Evolutionary conservation across 2,888 invertebrate species (phyloP).

Genomic region (Petrophora chlorosata): DNA sequence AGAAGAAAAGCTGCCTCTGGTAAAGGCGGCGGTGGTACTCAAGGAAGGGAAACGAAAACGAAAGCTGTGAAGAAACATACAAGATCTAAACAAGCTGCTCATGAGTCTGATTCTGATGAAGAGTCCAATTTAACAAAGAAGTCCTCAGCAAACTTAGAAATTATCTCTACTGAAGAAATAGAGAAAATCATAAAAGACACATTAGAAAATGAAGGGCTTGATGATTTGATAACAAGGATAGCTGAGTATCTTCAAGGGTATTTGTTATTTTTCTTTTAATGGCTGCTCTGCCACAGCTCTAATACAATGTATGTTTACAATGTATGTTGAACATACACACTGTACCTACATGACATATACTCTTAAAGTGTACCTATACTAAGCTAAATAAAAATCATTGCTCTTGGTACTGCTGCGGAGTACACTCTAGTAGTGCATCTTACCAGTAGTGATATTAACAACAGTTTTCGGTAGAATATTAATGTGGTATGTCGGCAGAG

Average conservation of each 20-base stretch:
- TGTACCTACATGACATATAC: too few species aligned
- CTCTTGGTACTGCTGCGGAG: too few species aligned
- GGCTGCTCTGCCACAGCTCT: too few species aligned
- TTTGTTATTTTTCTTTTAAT: conserved; percentile 31
- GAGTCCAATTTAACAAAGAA: conserved; percentile 69
- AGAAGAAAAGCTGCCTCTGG: conserved; percentile 94
- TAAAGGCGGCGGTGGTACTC: conserved; percentile 95
- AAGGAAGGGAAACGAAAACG: conserved; percentile 97
- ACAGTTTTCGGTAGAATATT: too few species aligned
- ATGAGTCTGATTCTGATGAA: conserved; percentile 88
- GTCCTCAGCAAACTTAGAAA: conserved; percentile 77
- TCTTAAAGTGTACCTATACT: too few species aligned
- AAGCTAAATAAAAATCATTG: too few species aligned
- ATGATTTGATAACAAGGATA: conserved; percentile 87
- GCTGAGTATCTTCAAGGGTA: conserved; percentile 88
- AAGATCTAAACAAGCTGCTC: conserved; percentile 82
- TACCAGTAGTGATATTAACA: too few species aligned
- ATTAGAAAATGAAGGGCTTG: conserved; percentile 89
- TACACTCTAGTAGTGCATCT: too few species aligned
- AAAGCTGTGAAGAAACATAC: conserved; percentile 94
- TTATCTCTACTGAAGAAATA: conserved; percentile 87
- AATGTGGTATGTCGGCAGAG: too few species aligned
- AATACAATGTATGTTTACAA: too few species aligned
- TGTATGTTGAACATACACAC: too few species aligned
- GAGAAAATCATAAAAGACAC: conserved; percentile 83